These are phyloP conservation scores for Spinus pinus DNA, from an alignment of 2,797 vertebrate species.

Conservation along the genomic window DNA sequence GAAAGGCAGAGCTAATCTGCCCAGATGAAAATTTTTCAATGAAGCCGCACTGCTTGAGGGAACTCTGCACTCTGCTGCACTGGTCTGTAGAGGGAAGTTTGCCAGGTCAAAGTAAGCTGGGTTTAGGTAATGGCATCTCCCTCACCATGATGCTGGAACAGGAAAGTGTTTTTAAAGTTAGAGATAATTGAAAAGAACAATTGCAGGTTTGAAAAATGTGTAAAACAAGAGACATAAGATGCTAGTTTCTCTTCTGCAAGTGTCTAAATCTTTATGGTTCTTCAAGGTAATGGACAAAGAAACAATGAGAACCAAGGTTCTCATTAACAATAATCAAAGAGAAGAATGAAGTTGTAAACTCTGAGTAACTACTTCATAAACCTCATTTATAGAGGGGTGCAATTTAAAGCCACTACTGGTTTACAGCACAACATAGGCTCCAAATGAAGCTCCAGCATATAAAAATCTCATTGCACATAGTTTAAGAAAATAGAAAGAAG, in stretches of 20 bases:
- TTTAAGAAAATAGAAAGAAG: background rate
- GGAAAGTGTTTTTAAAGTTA: background rate
- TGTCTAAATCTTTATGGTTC: background rate
- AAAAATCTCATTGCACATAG: background rate
- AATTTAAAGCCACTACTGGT: background rate
- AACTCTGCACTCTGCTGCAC: background rate
- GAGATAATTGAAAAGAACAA: background rate
- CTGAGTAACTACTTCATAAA: background rate
- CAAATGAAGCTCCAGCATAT: background rate
- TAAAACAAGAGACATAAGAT: background rate
- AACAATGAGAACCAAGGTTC: background rate
- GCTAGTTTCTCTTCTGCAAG: background rate
- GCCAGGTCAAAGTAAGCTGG: background rate
- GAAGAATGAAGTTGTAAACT: background rate
- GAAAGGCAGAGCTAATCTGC: constrained; percentile 4
- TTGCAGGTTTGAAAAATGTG: background rate
- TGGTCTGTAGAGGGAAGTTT: background rate
- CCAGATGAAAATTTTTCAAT: background rate
- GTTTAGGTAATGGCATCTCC: background rate
- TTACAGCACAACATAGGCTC: background rate
- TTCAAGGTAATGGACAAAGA: background rate
- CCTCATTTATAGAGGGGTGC: background rate
- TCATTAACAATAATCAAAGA: background rate
- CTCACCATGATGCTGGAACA: background rate
- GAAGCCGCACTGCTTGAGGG: background rate